Base-by-base conservation (phyloP, 37 sponge, comb jelly and placozoan genomes). In the Haliclona indistincta region DNA sequence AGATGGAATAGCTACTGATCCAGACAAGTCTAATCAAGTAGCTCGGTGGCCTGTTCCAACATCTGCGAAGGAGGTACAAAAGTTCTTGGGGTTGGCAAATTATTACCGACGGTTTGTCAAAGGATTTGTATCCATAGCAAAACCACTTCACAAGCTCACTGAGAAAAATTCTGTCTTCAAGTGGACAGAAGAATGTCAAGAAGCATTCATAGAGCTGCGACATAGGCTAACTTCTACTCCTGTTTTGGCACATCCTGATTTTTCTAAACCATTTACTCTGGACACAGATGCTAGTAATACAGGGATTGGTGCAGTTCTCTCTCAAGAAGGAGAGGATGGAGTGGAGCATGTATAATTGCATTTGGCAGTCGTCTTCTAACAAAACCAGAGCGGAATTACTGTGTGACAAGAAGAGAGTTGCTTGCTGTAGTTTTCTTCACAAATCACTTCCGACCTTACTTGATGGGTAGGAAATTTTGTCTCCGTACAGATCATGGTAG, bases 401-500 rank as follows among this genome's bases (percentile, higher is more conserved):
- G n/a, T n/a, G n/a, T n/a, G n/a, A n/a, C n/a, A n/a, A n/a, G n/a
- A n/a, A n/a, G n/a, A n/a, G n/a, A n/a, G n/a, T n/a, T n/a, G n/a
- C n/a, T n/a, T n/a, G n/a, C n/a, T n/a, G n/a, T n/a, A n/a, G n/a
- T n/a, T n/a, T n/a, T n/a, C n/a, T n/a, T n/a, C n/a, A n/a, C n/a
- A n/a, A n/a, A n/a, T n/a, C n/a, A n/a, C n/a, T n/a, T n/a, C n/a
- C n/a, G n/a, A n/a, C n/a, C n/a, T n/a, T n/a, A n/a, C n/a, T n/a
- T n/a, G n/a, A n/a, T n/a, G n/a, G n/a, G n/a, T n/a, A n/a, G n/a
- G n/a, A n/a, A n/a, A n/a, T n/a, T n/a, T n/a, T n/a, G n/a, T n/a
- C n/a, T n/a, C n/a, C n/a, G n/a, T n/a, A 76, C 81, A 37, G 73
- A 73, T 51, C 79, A 71, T 35, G 35, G 69, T 62, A 43, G 54